Base-by-base conservation (phyloP, 92 coral and sea anemone genomes). In the Plumapathes pennacea region DNA sequence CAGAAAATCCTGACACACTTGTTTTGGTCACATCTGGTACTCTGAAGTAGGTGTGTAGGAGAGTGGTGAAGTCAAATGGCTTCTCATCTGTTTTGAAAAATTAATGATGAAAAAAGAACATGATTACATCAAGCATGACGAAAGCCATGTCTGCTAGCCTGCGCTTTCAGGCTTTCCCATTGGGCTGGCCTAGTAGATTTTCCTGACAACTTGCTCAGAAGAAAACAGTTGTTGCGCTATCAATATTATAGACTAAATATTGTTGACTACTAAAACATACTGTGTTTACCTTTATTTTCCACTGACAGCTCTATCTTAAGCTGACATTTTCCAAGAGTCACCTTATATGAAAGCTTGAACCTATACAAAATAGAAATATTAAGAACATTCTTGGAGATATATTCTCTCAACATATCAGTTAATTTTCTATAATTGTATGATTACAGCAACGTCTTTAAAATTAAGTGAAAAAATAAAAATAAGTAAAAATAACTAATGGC, bases 21-120 rank as follows among this genome's bases (percentile, higher is more conserved):
- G 77, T 68, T 29, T 79, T 67, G 18, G 82, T 83, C 34, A 92
- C 83, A 63, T 85, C 87, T 38, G 88, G 86, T 43, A 92, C 72
- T 58, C 62, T 64, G 48, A 84, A 84, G 57, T 92, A 92, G 5
- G 98, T 92, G 71, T 92, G 98, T 1, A 92, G 71, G 27, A 92
- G 81, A 0, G 98, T 72, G 10, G 94, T 92, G 36, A 92, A 92
- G 50, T 88, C 90, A 81, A 92, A 80, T 12, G 86, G 57, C 46
- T 84, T 81, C 5, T 81, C 74, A 65, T 76, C 98, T 91, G 68
- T 1, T 12, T 33, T 23, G 2, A 9, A 4, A n/a, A n/a, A n/a
- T n/a, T n/a, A n/a, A n/a, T n/a, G n/a, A n/a, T n/a, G n/a, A n/a
- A n/a, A n/a, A n/a, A n/a, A n/a, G n/a, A n/a, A n/a, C n/a, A n/a